Base-by-base conservation (phyloP, 2,888 invertebrate species). In the Philonicus albiceps region DNA sequence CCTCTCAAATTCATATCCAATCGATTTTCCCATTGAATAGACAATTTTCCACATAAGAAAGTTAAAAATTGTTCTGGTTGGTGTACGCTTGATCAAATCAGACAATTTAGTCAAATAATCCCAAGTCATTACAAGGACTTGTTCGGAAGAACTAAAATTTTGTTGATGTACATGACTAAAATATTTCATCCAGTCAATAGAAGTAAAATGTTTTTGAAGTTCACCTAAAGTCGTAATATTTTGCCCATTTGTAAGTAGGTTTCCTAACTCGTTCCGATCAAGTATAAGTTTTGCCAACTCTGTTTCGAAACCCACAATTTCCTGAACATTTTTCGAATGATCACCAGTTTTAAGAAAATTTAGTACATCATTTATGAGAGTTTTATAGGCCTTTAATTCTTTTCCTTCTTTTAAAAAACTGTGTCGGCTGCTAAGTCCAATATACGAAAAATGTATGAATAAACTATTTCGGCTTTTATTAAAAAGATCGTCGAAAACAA, bases 21-120 rank as follows among this genome's bases (percentile, higher is more conserved):
- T 81, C 13, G 86, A 86, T 7, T 87, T 72, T 8, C 87, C 43
- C 22, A 27, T 2, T 3, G 22, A 19, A 1, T 11, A 22, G 27
- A 22, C 86, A 3, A 76, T 64, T 31, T 88, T 87, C 89, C 89
- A 89, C n/a, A 89, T 72, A 80, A 89, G 87, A 27, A 88, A 89
- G 55, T 89, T 89, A 2, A 88, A 88, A 4, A 88, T 55, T 0
- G 86, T 88, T 74, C 86, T 86, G 0, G 78, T 4, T 13, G 88
- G 88, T 16, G 86, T 87, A 1, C 73, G 76, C 11, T 74, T 43
- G n/a, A 85, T 85, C n/a, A 85, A 43, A 73, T 74, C 27, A 22
- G 11, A 6, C 8, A 85, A 22, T n/a, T 43, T 73, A 30, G 19
- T 19, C 30, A 31, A 13, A 31, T 34, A 85, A 2, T 37, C 8